Evolutionary conservation across 2,113 vertebrate genomes (phyloP), one percentile per base, ranked within the genome.

Genomic region (Neodon shergylaensis): DNA sequence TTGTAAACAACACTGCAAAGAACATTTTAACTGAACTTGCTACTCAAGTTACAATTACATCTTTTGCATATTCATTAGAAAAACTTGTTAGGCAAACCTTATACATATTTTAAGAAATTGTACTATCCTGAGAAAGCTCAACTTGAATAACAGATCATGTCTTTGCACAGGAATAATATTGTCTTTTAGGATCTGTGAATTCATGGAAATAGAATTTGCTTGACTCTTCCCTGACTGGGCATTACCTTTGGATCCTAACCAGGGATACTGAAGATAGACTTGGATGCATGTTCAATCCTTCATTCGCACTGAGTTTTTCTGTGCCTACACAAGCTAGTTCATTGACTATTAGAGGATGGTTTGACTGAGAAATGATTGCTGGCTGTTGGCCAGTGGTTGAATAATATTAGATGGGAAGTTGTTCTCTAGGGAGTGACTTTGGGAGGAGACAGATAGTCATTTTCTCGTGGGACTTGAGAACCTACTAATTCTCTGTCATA

Each of bases 291-390:
- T 72, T 66, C 44, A 49, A 63, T 65, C 91, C n/a, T 95, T 36
- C 36, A 86, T 72, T 92, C 65, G 61, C 22, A 94, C 68, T 14
- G 79, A 83, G 74, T 52, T 85, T 12, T 70, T 88, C 44, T 87
- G 11, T 88, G 42, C 91, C 70, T 68, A 33, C 70, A 81, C 54
- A 58, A 87, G 61, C 83, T 54, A 66, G 58, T 84, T 36, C 90
- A 47, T 82, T 77, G 44, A 63, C 63, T 88, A 63, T 90, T 81
- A 93, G 83, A 88, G n/a, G 58, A 49, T 74, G 66, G 21, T 68
- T 47, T 78, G 63, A 85, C 49, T 93, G 94, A 81, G 95, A 94
- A 96, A 95, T 92, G 88, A 77, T 94, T 95, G 39, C 26, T 94
- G 95, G 76, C 88, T 96, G 17, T 76, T 92, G 76, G 76, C 92